Percentiles rank a stretch among this genome's conserved stretches.
Evolutionary conservation across 2,113 vertebrate species (phyloP).

Genomic region (Xerus inauris): DNA sequence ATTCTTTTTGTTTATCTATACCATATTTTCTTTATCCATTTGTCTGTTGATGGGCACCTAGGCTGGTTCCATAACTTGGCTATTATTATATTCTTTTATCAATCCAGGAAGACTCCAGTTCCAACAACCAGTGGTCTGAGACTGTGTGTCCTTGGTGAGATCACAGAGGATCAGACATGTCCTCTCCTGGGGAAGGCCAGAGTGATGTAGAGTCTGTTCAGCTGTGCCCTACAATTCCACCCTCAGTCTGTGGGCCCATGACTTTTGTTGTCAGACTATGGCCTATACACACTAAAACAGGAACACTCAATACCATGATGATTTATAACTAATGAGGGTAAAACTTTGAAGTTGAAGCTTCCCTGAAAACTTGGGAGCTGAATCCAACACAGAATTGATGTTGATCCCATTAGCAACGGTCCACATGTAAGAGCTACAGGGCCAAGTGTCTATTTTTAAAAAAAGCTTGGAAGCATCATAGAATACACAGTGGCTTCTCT

Average conservation of each 20-base stretch:
- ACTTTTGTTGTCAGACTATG: neutral
- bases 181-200: neutral
- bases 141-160: neutral
- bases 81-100: neutral
- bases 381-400: conserved; percentile 1
- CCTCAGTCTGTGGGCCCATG: neutral
- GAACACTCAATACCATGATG: neutral
- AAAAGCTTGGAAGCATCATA: conserved; percentile 2
- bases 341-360: neutral
- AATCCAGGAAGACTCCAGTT: neutral
- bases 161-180: neutral
- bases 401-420: neutral
- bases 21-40: too few relatives aligned
- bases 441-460: neutral
- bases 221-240: neutral
- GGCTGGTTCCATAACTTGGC: too few relatives aligned
- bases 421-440: neutral
- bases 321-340: neutral
- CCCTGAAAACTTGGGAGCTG: neutral
- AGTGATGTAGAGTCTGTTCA: neutral
- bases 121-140: neutral
- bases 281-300: neutral
- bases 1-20: too few relatives aligned
- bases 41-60: too few relatives aligned
- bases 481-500: neutral